These are phyloP conservation scores for Epicampocera succincta DNA, from an alignment of 2,888 invertebrate species.

Conservation along the genomic window DNA sequence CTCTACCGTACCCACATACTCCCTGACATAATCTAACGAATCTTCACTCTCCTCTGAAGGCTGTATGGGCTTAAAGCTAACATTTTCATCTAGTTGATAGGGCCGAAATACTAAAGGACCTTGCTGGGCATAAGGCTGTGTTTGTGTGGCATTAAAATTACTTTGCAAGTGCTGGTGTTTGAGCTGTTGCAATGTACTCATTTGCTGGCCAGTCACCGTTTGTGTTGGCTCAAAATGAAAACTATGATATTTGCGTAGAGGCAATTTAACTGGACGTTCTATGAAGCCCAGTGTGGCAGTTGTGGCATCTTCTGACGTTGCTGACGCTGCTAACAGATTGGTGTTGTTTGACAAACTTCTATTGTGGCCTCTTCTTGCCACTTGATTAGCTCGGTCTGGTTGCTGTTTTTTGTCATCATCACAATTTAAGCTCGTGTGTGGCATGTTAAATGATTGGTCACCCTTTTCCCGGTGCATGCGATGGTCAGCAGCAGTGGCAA, in stretches of 20 bases:
- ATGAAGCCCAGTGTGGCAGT: conserved; percentile 37
- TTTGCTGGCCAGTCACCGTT: conserved; percentile 77
- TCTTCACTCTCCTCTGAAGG: conserved; percentile 72
- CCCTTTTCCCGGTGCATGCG: conserved; percentile 48
- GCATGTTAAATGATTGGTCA: conserved; percentile 65
- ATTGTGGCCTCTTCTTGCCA: conserved; percentile 34
- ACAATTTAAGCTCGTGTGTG: conserved; percentile 60
- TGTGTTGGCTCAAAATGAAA: conserved; percentile 81
- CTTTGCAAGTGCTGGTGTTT: conserved; percentile 51
- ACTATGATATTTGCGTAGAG: conserved; percentile 81
- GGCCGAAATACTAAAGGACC: conserved; percentile 78
- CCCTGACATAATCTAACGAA: conserved; percentile 55
- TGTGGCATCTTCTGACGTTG: conserved; percentile 53
- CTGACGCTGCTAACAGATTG: conserved; percentile 34
- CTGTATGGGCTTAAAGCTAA: conserved; percentile 81
- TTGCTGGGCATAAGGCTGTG: conserved; percentile 52
- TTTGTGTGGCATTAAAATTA: neutral
- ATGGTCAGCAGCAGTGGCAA: conserved; percentile 14
- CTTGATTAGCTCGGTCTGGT: conserved; percentile 31
- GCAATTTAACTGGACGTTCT: conserved; percentile 78
- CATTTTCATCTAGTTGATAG: conserved; percentile 77
- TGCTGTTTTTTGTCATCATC: conserved; percentile 27
- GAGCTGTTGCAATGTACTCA: conserved; percentile 70
- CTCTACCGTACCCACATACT: conserved; percentile 54
- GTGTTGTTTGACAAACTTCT: conserved; percentile 56